Percentiles rank a stretch among this genome's conserved stretches.
phyloP scores from a whole-genome alignment of 2,113 vertebrate genomes.

The Sitta europaea region DNA sequence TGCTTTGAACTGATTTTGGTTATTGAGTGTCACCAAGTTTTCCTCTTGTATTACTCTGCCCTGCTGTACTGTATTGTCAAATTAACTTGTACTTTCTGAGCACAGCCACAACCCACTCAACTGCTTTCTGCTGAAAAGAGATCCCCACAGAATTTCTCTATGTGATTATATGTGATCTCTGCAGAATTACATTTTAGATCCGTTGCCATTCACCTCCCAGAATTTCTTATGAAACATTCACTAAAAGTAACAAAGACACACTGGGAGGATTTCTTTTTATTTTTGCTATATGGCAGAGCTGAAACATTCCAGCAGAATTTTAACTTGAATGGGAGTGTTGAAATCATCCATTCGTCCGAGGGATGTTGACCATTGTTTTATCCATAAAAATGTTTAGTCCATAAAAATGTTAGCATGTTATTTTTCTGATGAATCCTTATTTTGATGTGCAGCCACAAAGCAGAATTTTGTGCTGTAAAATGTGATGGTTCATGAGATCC shows the following conservation, averaged over 20 bases:
- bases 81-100: slow-evolving; percentile 17
- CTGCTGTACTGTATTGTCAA: neutral
- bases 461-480: slow-evolving; percentile 3
- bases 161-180: neutral
- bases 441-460: neutral
- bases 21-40: neutral
- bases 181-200: neutral
- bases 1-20: neutral
- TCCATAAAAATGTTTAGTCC: neutral
- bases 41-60: neutral
- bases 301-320: neutral
- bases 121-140: neutral
- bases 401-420: neutral
- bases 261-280: neutral
- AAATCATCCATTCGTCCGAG: neutral
- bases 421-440: neutral
- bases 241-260: neutral
- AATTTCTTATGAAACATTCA: neutral
- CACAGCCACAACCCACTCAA: slow-evolving; percentile 11
- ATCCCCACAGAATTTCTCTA: neutral
- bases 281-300: neutral
- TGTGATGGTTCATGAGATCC: neutral
- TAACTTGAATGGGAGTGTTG: neutral
- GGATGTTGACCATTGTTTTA: neutral
- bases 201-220: neutral